These are phyloP conservation scores for Sipha flava DNA, from an alignment of 1,140 invertebrate genomes.

Conservation along the genomic window DNA sequence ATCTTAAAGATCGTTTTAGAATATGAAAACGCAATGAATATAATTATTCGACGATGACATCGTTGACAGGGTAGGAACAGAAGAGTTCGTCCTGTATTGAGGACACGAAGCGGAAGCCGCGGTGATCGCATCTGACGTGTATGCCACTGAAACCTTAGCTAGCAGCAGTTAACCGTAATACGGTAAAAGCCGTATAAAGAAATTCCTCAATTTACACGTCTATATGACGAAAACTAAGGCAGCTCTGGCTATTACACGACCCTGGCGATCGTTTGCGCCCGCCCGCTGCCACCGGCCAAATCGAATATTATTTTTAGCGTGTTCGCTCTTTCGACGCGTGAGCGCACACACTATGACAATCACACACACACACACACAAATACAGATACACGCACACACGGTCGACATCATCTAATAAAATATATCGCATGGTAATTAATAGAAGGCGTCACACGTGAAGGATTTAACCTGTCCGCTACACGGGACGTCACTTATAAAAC, in stretches of 20 bases:
- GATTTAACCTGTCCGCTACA: constrained; percentile 29
- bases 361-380: no score
- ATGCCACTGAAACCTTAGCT: no score
- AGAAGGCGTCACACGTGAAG: constrained; percentile 31
- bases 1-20: not conserved
- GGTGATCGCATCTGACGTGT: no score
- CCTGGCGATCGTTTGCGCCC: not conserved
- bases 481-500: constrained; percentile 27
- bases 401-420: constrained; percentile 23
- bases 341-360: not conserved
- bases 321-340: not conserved
- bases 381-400: not conserved
- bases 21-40: not conserved
- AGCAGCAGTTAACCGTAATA: no score
- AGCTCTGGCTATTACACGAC: no score
- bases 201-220: not conserved
- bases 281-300: not conserved
- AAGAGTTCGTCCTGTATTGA: no score
- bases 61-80: no score
- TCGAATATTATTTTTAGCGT: constrained; percentile 28
- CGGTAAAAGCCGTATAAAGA: not conserved
- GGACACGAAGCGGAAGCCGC: no score
- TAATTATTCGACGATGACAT: not conserved
- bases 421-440: constrained; percentile 29
- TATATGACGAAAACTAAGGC: not conserved